Evolutionary conservation across 2,113 vertebrate genomes (phyloP).

Genomic region (Nycticebus coucang): DNA sequence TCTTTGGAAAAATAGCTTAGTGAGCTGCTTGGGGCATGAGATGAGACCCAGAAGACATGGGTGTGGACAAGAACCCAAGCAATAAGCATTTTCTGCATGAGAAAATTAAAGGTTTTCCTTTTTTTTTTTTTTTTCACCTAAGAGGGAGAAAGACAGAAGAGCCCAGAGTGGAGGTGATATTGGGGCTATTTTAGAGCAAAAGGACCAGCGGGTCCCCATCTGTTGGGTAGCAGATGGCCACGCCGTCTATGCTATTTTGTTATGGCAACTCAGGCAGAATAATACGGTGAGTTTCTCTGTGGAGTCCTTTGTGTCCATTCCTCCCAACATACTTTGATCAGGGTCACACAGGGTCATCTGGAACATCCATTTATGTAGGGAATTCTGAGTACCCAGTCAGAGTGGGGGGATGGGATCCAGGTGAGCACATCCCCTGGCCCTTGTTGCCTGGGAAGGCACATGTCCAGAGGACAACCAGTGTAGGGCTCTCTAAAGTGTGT

Average conservation of each 20-base stretch:
- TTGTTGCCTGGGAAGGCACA: neutral
- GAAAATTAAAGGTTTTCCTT: neutral
- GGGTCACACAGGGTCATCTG: neutral
- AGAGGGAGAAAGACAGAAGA: neutral
- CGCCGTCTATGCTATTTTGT: neutral
- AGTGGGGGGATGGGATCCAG: neutral
- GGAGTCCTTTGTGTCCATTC: neutral
- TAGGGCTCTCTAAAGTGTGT: neutral
- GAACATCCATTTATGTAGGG: neutral
- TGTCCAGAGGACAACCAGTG: neutral
- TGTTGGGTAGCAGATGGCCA: neutral
- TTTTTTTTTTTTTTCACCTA: neutral
- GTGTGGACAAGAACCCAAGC: neutral
- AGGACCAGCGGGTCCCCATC: neutral
- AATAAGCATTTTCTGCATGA: neutral
- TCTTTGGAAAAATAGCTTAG: neutral
- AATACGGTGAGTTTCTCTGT: neutral
- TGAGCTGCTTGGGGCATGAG: neutral
- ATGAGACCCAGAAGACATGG: neutral
- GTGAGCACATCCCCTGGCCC: neutral
- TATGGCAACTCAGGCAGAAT: neutral
- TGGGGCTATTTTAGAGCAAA: neutral
- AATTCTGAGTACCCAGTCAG: neutral
- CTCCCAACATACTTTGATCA: neutral
- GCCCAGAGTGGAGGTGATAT: neutral